Evolutionary conservation across 2,797 vertebrate species (phyloP), one percentile per base, ranked within the genome.

Genomic region (Chelon labrosus): DNA sequence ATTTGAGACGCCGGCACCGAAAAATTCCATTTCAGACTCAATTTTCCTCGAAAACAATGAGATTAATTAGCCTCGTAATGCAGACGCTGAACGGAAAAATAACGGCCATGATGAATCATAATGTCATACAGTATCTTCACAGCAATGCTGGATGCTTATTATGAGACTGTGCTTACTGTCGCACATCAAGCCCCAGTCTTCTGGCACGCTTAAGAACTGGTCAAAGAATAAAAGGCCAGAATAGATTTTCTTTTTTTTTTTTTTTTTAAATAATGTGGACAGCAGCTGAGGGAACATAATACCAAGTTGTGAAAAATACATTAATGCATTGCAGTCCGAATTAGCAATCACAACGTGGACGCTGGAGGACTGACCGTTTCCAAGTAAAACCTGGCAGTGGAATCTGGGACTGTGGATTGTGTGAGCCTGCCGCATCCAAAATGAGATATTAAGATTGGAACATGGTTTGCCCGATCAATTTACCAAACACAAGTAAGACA

Each of bases 31-130:
- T 82, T 79, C 60, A 83, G 75, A 71, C 67, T 73, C 69, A 73
- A 73, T 90, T 83, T 83, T 79, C 65, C 60, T 61, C 16, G 74
- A 75, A 84, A 85, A 88, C 54, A 84, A 82, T 59, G 65, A 74
- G 50, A 78, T 83, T 85, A 91, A 89, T 88, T 87, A 85, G 80
- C 69, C 62, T 75, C 70, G 77, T 80, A 74, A 82, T 51, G 69
- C 65, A 66, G 57, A 62, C 58, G 22, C 53, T 57, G 77, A 79
- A 59, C 35, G 19, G 71, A 73, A 76, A 80, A 76, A 62, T 70
- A 80, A 84, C 76, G 70, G 74, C 62, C 53, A 62, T 46, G 47
- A 75, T 83, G 56, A 42, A 73, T 86, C 82, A 84, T 67, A 69
- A 79, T 79, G 74, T 71, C 70, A 63, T 47, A 38, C 39, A 8